These are phyloP conservation scores for Papilio polytes DNA, from an alignment of 1,140 invertebrate genomes.

Conservation along the genomic window DNA sequence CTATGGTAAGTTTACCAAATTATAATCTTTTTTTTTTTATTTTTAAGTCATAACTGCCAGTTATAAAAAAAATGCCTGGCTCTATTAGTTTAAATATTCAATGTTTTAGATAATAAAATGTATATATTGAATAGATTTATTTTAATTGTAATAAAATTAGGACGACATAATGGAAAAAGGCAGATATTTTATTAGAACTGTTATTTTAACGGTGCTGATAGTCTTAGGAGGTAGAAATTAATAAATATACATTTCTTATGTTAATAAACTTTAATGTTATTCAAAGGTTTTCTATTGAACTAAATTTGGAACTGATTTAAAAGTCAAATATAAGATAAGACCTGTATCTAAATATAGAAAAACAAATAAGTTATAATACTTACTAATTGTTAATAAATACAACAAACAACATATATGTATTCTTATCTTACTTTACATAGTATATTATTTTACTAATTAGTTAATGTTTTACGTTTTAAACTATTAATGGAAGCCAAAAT, in stretches of 20 bases:
- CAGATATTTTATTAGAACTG: neutral
- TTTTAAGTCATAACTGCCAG: neutral
- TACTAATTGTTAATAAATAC: neutral
- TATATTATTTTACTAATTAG: too few relatives aligned
- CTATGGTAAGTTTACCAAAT: slow-evolving; percentile 74
- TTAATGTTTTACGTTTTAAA: neutral
- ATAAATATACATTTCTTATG: slow-evolving; percentile 5
- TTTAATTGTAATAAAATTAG: neutral
- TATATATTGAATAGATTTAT: neutral
- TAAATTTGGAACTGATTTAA: neutral
- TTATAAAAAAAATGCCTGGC: too few relatives aligned
- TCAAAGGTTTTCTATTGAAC: slow-evolving; percentile 12
- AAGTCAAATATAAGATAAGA: neutral
- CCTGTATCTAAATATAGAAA: neutral
- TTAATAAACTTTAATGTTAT: neutral
- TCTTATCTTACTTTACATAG: too few relatives aligned
- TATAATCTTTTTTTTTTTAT: neutral
- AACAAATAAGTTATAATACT: neutral
- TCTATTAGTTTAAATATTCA: too few relatives aligned
- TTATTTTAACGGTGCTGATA: neutral
- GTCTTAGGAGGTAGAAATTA: neutral
- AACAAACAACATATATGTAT: too few relatives aligned
- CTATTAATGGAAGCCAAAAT: neutral
- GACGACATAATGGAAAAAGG: neutral
- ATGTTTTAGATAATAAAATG: too few relatives aligned